phyloP scores from a whole-genome alignment of 2,113 vertebrate species.

The Melanostigma gelatinosum region DNA sequence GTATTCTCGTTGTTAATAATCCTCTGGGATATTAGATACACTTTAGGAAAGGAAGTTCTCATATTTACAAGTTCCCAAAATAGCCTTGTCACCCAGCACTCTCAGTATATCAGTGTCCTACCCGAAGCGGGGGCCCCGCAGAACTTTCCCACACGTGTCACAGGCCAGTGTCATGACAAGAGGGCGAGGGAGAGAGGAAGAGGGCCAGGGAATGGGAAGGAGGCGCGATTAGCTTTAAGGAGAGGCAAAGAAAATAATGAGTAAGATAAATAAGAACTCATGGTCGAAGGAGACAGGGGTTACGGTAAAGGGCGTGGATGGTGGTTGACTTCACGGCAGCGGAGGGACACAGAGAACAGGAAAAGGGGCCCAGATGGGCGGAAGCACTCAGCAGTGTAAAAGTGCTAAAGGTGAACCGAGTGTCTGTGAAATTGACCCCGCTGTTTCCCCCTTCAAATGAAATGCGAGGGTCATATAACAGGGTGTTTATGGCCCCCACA shows the following conservation, averaged over 20 bases:
- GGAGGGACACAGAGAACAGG: conserved; percentile 42
- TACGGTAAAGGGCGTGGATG: conserved; percentile 16
- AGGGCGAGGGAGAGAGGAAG: conserved; percentile 40
- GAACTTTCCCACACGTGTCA: conserved; percentile 79
- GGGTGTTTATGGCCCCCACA: conserved; percentile 20
- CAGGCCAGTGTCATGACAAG: conserved; percentile 74
- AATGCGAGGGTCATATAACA: conserved; percentile 50
- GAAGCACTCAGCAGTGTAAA: conserved; percentile 65
- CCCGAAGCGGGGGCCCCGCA: conserved; percentile 68
- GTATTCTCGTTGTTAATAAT: conserved; percentile 63
- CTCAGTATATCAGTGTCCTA: conserved; percentile 80
- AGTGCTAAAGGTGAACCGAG: conserved; percentile 64
- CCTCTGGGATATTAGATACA: conserved; percentile 70
- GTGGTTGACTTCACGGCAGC: conserved; percentile 10
- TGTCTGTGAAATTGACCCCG: conserved; percentile 66
- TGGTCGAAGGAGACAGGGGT: neutral
- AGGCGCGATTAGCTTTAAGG: conserved; percentile 51
- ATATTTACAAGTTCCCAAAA: conserved; percentile 83
- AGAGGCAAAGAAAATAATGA: conserved; percentile 42
- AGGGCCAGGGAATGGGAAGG: conserved; percentile 42
- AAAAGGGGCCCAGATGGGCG: conserved; percentile 74
- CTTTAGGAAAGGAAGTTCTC: conserved; percentile 83
- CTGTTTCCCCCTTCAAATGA: conserved; percentile 36
- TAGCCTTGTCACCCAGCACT: conserved; percentile 79
- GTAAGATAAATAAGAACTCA: conserved; percentile 33